Conservation (phyloP, 2,888 invertebrate species). For the Cerastoderma edule region DNA sequence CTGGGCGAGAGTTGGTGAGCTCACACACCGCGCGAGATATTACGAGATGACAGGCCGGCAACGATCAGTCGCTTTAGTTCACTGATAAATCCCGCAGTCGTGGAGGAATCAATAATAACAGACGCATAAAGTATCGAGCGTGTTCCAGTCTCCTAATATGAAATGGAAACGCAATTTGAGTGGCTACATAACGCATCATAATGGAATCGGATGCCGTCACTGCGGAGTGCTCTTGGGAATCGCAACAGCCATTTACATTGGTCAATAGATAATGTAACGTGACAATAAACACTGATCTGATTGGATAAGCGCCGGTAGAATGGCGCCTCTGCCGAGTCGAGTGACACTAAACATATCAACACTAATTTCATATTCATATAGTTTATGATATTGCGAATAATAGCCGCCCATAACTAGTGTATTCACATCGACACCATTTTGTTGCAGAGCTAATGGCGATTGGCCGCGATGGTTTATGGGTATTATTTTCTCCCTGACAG, state of each 20-base stretch:
- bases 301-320: constrained; percentile 35
- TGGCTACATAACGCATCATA: constrained; percentile 21
- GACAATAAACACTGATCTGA: constrained; percentile 28
- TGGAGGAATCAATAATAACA: constrained; percentile 48
- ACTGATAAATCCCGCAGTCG: constrained; percentile 53
- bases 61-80: constrained; percentile 56
- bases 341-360: constrained; percentile 34
- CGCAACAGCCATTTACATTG: constrained; percentile 37
- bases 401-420: neutral
- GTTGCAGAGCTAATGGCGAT: constrained; percentile 25
- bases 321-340: constrained; percentile 40
- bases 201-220: constrained; percentile 14
- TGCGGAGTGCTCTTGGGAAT: constrained; percentile 20
- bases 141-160: constrained; percentile 41
- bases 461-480: constrained; percentile 28
- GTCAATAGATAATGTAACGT: constrained; percentile 11
- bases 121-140: constrained; percentile 49
- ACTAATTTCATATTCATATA: constrained; percentile 55
- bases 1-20: constrained; percentile 39
- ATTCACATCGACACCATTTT: neutral
- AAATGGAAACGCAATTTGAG: constrained; percentile 50
- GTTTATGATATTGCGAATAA: constrained; percentile 19
- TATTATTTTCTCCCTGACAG: constrained; percentile 1
- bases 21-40: constrained; percentile 31
- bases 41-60: constrained; percentile 42